Evolutionary conservation across 37 sponge, comb jelly and placozoan species (phyloP), one percentile per base, ranked within the genome.

Genomic region (Halisarca cf. caerulea): DNA sequence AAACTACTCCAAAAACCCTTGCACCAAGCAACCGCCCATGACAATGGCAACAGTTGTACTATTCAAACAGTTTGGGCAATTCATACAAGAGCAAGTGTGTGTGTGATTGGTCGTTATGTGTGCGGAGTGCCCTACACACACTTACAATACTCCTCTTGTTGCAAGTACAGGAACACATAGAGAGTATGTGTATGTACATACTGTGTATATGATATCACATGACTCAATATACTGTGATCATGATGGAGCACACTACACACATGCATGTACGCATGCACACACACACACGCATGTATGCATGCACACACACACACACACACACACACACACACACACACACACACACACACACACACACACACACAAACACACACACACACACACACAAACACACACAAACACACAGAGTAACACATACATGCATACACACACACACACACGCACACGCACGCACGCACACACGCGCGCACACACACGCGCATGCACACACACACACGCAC

Each of bases 221-320:
- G n/a, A n/a, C n/a, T n/a, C n/a, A n/a, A n/a, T n/a, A n/a, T n/a
- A n/a, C n/a, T n/a, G n/a, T n/a, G n/a, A n/a, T n/a, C n/a, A n/a
- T n/a, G n/a, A n/a, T n/a, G n/a, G n/a, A 68, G 66, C 83, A 68
- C 83, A 66, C 54, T 43, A 47, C 51, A 47, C 51, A 47, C 51
- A 47, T 6, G 51, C 11, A 47, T 11, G 11, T 11, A 11, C 11
- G 11, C 51, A 47, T 34, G 66, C 83, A 83, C 71, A 81, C 82
- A 81, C 82, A 81, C 79, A 78, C 57, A 78, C 79, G 44, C 79
- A 78, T 55, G 44, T 28, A 51, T 55, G 44, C 79, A 78, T 55
- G 44, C 81, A 81, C 81, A 81, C 57, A 66, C 83, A 83, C 71
- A 66, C 71, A 83, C 71, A 83, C 83, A 83, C 57, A 83, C 83